These are phyloP conservation scores for Leptinotarsa peninsularis DNA, from an alignment of 2,888 invertebrate species.

Conservation along the genomic window DNA sequence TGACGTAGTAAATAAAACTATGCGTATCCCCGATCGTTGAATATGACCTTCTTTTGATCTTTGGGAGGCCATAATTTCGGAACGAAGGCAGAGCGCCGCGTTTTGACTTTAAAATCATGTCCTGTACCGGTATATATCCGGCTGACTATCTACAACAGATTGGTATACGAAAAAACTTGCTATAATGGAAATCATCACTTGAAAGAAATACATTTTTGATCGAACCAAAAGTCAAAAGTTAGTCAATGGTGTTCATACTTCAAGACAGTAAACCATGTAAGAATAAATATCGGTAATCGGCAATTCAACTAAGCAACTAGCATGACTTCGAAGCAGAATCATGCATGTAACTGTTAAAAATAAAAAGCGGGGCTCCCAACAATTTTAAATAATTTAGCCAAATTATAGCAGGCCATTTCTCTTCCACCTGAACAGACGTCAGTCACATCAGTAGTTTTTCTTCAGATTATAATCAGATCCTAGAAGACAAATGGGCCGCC, in stretches of 20 bases:
- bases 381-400: slow-evolving; percentile 53
- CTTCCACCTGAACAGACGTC: slow-evolving; percentile 10
- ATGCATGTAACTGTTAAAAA: slow-evolving; percentile 59
- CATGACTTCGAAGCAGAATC: slow-evolving; percentile 62
- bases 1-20: too few species aligned
- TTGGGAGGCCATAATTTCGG: too few species aligned
- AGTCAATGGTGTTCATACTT: slow-evolving; percentile 28
- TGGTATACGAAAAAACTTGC: too few species aligned
- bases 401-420: slow-evolving; percentile 43
- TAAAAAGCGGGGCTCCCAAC: slow-evolving; percentile 63
- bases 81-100: too few species aligned
- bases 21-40: too few species aligned
- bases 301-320: slow-evolving; percentile 55
- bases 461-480: neutral
- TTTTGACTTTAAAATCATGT: too few species aligned
- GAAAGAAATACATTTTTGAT: neutral
- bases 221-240: slow-evolving; percentile 23
- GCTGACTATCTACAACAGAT: too few species aligned
- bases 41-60: too few species aligned
- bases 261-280: slow-evolving; percentile 40
- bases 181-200: neutral
- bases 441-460: neutral
- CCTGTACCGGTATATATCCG: too few species aligned
- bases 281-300: slow-evolving; percentile 42
- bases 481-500: slow-evolving; percentile 36